A percentile compares a stretch with the other conserved stretches of the same genome.
These are phyloP conservation scores for Tricholaema leucomelas DNA, from an alignment of 2,113 vertebrate genomes.

Conservation along the genomic window DNA sequence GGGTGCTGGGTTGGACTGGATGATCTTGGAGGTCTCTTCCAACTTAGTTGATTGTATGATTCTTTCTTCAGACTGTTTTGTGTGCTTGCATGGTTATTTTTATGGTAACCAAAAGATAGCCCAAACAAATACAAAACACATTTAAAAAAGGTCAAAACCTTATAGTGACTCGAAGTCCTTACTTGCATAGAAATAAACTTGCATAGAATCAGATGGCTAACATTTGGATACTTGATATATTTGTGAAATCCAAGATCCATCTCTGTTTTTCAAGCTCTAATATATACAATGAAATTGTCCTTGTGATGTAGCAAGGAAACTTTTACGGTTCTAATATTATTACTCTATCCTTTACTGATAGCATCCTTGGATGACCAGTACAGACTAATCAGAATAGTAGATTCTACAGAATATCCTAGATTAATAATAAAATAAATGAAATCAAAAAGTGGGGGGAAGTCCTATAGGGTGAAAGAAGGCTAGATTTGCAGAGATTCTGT, in stretches of 20 bases:
- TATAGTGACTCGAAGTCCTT: neutral
- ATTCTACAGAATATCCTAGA: neutral
- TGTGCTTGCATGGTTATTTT: neutral
- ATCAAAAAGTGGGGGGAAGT: neutral
- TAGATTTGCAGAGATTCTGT: neutral
- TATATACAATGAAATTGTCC: neutral
- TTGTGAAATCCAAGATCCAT: neutral
- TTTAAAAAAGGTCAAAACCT: neutral
- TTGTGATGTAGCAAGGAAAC: neutral
- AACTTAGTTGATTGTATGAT: no score
- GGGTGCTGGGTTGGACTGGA: no score
- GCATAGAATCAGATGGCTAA: neutral
- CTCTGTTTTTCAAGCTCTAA: neutral
- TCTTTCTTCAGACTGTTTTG: neutral
- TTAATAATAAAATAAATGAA: neutral
- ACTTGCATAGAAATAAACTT: neutral
- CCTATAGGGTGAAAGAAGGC: rapidly evolving
- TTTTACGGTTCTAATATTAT: neutral
- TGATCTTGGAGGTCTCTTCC: no score
- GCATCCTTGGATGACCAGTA: neutral
- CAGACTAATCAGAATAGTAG: neutral
- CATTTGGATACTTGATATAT: neutral
- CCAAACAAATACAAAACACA: neutral
- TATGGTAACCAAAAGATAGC: neutral
- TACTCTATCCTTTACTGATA: neutral